Evolutionary conservation across 2,888 invertebrate species (phyloP).

Genomic region (Seira musarum): DNA sequence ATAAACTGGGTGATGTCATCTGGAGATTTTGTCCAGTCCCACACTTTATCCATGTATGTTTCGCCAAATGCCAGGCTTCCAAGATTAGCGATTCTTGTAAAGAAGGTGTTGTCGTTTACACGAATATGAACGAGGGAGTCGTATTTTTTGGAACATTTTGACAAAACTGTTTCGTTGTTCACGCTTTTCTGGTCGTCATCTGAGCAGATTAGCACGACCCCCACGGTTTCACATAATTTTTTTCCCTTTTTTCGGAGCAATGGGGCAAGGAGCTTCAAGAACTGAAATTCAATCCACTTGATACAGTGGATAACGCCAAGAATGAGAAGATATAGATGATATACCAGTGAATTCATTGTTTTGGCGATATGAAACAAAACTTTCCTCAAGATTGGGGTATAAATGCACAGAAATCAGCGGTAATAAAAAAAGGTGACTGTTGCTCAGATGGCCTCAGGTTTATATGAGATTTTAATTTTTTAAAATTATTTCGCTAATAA

Average conservation of each 20-base stretch:
- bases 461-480: no score
- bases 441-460: no score
- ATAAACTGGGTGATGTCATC: no score
- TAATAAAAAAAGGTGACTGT: no score
- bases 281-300: slow-evolving; percentile 5
- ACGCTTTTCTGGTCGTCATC: not conserved
- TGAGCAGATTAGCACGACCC: not conserved
- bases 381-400: no score
- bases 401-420: no score
- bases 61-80: no score
- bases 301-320: not conserved
- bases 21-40: no score
- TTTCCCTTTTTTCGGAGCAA: not conserved
- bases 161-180: not conserved
- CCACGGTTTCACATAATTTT: not conserved
- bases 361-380: no score
- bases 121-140: not conserved
- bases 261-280: not conserved
- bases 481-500: no score
- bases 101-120: not conserved
- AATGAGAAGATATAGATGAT: not conserved
- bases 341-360: slow-evolving; percentile 23
- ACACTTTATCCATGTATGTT: no score
- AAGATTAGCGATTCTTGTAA: not conserved
- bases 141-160: no score